Conservation (phyloP, 2,888 invertebrate species). For the Machimus atricapillus region DNA sequence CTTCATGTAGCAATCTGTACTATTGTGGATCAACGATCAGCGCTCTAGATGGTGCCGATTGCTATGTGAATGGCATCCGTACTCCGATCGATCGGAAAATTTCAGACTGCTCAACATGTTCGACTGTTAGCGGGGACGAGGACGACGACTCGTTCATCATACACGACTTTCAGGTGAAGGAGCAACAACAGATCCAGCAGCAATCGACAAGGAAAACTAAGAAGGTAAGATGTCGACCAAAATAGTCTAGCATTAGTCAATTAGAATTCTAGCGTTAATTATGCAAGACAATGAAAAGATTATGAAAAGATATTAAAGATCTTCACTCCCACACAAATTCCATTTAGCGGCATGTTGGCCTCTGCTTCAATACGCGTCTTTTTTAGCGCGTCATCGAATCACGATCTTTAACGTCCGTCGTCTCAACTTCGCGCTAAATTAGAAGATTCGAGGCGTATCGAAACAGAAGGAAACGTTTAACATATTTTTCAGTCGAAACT, state of each 20-base stretch:
- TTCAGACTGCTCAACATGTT: slow-evolving; percentile 79
- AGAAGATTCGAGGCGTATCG: background rate
- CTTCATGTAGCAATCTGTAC: slow-evolving; percentile 68
- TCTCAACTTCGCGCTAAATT: background rate
- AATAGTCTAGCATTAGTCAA: background rate
- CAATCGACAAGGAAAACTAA: background rate
- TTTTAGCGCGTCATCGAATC: background rate
- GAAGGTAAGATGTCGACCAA: slow-evolving; percentile 1
- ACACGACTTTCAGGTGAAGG: slow-evolving; percentile 5
- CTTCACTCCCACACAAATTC: background rate
- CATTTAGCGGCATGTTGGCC: background rate
- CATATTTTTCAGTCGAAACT: background rate
- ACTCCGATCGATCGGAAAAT: slow-evolving; percentile 70
- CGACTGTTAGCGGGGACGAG: slow-evolving; percentile 76
- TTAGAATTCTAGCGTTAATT: background rate
- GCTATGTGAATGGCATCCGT: slow-evolving; percentile 63
- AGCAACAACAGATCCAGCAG: slow-evolving; percentile 53
- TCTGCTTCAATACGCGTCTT: background rate
- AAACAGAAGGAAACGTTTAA: background rate
- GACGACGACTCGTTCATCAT: slow-evolving; percentile 62
- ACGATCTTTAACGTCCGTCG: background rate
- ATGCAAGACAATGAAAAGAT: background rate
- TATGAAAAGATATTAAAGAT: background rate
- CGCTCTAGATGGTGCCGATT: slow-evolving; percentile 65
- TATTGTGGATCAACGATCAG: slow-evolving; percentile 68